Percentiles rank a stretch among this genome's conserved stretches.
Conservation (phyloP, 2,797 vertebrate genomes). For the Sarcophilus harrisii region DNA sequence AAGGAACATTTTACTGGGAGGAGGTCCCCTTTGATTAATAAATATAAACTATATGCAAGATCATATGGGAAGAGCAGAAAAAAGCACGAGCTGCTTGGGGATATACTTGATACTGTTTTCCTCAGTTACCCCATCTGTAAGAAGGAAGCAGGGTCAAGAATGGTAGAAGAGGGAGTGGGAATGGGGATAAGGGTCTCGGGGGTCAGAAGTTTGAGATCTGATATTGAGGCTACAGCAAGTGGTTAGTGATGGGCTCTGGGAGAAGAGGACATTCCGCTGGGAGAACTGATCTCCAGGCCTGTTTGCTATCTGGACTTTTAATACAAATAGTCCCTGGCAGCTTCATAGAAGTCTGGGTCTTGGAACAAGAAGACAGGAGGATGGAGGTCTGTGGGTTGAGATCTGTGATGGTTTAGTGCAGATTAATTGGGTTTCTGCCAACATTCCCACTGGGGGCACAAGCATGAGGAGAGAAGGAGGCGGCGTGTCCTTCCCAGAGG, state of each 20-base stretch:
- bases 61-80: not conserved
- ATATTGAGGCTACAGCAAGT: not conserved
- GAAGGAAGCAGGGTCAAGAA: not conserved
- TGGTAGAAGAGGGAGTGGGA: not conserved
- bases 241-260: not conserved
- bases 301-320: constrained; percentile 74
- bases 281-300: constrained; percentile 55
- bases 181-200: not conserved
- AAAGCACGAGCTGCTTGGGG: not conserved
- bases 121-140: not conserved
- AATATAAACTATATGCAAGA: not conserved
- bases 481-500: not conserved
- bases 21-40: not conserved
- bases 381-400: constrained; percentile 5
- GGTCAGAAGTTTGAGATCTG: not conserved
- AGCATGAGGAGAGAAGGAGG: not conserved
- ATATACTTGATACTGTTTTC: not conserved
- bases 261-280: not conserved
- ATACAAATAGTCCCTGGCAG: constrained; percentile 77
- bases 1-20: not conserved
- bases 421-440: not conserved
- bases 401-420: not conserved
- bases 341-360: constrained; percentile 46
- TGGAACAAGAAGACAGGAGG: constrained; percentile 17
- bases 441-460: not conserved